Percentiles rank a stretch among this genome's conserved stretches.
phyloP scores from a whole-genome alignment of 2,888 invertebrate species.

The Troilus luridus region DNA sequence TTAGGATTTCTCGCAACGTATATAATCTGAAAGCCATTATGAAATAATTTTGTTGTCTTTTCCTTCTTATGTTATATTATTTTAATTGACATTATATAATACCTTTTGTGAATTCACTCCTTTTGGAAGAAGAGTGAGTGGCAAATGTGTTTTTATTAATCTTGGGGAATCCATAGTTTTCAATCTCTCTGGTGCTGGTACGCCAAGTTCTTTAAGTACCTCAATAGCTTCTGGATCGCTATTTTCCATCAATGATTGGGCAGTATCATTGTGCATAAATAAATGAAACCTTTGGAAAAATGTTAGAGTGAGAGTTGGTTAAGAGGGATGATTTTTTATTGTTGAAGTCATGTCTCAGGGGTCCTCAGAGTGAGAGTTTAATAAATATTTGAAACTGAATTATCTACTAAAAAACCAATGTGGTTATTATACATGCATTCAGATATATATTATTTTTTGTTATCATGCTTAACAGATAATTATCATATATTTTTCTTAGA shows the following conservation, averaged over 20 bases:
- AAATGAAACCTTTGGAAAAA: slow-evolving; percentile 77
- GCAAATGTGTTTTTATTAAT: slow-evolving; percentile 76
- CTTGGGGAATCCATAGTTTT: slow-evolving; percentile 67
- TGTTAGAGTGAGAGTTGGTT: neutral
- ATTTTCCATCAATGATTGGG: slow-evolving; percentile 74
- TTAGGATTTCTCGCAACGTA: slow-evolving; percentile 90
- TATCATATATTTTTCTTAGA: neutral
- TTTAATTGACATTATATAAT: neutral
- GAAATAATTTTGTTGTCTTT: neutral
- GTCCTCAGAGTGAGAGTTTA: neutral
- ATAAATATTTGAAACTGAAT: neutral
- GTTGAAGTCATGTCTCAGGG: no score
- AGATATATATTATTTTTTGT: neutral
- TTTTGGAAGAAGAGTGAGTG: slow-evolving; percentile 80
- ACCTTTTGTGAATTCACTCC: slow-evolving; percentile 66
- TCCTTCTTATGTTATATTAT: neutral
- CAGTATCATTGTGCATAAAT: slow-evolving; percentile 79
- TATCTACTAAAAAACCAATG: neutral
- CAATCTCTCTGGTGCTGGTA: slow-evolving; percentile 75
- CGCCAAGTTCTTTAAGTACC: slow-evolving; percentile 74
- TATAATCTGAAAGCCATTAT: slow-evolving; percentile 74
- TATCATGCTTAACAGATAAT: neutral
- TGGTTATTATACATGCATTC: neutral
- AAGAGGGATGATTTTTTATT: no score
- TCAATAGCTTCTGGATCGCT: slow-evolving; percentile 74